phyloP scores from a whole-genome alignment of 2,888 invertebrate species.

The Drosophila neonasuta region DNA sequence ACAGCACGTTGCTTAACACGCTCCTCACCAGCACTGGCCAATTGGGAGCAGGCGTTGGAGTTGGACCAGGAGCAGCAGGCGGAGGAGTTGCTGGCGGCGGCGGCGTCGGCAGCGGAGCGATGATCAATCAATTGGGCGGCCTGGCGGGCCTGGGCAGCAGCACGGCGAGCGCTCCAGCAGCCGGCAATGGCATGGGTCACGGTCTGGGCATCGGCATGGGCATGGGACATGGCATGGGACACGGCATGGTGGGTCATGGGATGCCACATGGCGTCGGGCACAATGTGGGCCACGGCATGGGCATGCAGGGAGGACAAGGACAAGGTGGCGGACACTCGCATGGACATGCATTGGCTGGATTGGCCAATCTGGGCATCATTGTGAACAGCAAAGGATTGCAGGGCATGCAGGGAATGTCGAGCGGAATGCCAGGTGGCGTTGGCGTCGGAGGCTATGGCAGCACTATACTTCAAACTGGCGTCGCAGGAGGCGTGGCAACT shows the following conservation, averaged over 20 bases:
- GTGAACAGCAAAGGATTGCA: constrained; percentile 60
- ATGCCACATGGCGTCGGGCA: constrained; percentile 30
- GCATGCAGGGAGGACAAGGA: constrained; percentile 4
- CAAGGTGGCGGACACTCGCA: constrained; percentile 53
- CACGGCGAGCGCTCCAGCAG: constrained; percentile 27
- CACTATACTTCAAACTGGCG: constrained; percentile 59
- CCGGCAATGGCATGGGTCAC: constrained; percentile 18
- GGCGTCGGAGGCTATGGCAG: constrained; percentile 42
- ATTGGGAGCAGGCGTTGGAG: constrained; percentile 28
- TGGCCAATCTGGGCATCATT: constrained; percentile 75
- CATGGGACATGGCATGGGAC: constrained; percentile 19
- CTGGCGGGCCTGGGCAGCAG: constrained; percentile 38
- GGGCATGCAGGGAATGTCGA: constrained; percentile 33
- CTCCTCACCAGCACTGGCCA: constrained; percentile 36
- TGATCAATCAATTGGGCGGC: constrained; percentile 47
- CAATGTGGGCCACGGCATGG: constrained; percentile 32
- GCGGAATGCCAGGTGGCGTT: constrained; percentile 40
- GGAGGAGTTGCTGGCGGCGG: constrained; percentile 11
- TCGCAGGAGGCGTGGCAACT: constrained; percentile 49
- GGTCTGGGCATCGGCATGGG: constrained; percentile 31
- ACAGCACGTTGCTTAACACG: constrained; percentile 74
- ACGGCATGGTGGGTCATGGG: constrained; percentile 27
- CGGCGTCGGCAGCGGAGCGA: constrained; percentile 39
- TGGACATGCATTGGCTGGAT: constrained; percentile 74
- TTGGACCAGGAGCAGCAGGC: constrained; percentile 9